Percentiles rank a stretch among this genome's conserved stretches.
Conservation (phyloP, 2,888 invertebrate species). For the Escarpia spicata region DNA sequence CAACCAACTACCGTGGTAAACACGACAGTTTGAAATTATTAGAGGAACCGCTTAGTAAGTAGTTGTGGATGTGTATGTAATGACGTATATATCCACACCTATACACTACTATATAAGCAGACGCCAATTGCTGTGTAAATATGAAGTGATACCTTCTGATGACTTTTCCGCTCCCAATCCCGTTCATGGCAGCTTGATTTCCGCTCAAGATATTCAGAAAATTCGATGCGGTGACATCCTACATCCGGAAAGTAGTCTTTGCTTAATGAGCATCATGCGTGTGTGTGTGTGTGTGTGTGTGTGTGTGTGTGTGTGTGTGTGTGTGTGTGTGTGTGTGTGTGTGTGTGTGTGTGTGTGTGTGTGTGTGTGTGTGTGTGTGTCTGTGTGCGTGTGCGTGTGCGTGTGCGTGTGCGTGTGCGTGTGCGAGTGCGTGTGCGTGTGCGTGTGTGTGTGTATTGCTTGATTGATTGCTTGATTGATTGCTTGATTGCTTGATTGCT, state of each 20-base stretch:
- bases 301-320: neutral
- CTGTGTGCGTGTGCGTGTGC: neutral
- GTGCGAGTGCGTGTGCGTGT: neutral
- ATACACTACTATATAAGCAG: neutral
- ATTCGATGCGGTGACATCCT: neutral
- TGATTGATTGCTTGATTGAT: too few species aligned
- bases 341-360: neutral
- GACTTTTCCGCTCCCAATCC: neutral
- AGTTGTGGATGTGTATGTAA: too few species aligned
- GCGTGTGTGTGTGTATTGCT: neutral
- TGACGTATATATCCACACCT: neutral
- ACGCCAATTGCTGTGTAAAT: neutral
- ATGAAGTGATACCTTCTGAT: conserved; percentile 43
- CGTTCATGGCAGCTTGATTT: neutral
- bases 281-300: neutral
- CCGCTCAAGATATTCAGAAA: neutral
- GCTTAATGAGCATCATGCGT: neutral
- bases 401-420: neutral
- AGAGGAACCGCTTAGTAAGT: too few species aligned
- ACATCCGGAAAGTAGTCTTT: neutral
- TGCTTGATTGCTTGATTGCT: too few species aligned
- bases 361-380: neutral
- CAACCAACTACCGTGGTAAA: too few species aligned
- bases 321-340: neutral
- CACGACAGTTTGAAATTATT: too few species aligned